Evolutionary conservation across 1,140 invertebrate genomes (phyloP).

Genomic region (Hesperophylax magnus): DNA sequence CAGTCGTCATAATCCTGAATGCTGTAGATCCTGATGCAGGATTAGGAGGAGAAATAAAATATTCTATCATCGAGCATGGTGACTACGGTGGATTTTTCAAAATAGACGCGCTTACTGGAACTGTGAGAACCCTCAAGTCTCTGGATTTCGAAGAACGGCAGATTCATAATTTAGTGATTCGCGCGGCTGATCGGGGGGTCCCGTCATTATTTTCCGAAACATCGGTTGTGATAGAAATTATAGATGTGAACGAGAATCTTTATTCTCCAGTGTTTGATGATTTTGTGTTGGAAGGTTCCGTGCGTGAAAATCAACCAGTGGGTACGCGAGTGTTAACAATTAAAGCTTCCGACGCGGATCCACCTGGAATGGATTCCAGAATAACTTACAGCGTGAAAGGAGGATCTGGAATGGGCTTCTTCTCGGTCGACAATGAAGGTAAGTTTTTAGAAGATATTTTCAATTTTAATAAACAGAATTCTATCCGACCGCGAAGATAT

Average conservation of each 20-base stretch:
- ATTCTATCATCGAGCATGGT: constrained; percentile 77
- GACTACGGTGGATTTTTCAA: constrained; percentile 72
- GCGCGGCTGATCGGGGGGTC: constrained; percentile 81
- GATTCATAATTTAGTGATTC: constrained; percentile 84
- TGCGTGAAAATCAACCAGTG: constrained; percentile 81
- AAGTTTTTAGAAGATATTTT: constrained; percentile 60
- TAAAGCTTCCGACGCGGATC: constrained; percentile 82
- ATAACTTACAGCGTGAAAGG: constrained; percentile 87
- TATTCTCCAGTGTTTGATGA: constrained; percentile 86
- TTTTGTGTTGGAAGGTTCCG: constrained; percentile 78
- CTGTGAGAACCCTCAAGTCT: constrained; percentile 77
- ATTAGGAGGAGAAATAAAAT: constrained; percentile 78
- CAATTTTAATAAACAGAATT: too few species aligned
- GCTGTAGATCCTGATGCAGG: constrained; percentile 88
- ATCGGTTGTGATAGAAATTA: constrained; percentile 84
- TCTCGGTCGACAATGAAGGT: constrained; percentile 90
- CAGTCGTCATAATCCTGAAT: constrained; percentile 82
- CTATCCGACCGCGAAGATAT: too few species aligned
- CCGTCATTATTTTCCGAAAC: constrained; percentile 78
- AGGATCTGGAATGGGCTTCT: constrained; percentile 89
- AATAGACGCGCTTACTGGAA: constrained; percentile 84
- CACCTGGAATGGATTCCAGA: constrained; percentile 77
- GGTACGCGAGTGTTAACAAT: constrained; percentile 83
- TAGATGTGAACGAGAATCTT: constrained; percentile 92
- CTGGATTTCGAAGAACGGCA: constrained; percentile 88